A percentile compares a stretch with the other conserved stretches of the same genome.
phyloP scores from a whole-genome alignment of 2,113 vertebrate genomes.

The Caretta caretta region DNA sequence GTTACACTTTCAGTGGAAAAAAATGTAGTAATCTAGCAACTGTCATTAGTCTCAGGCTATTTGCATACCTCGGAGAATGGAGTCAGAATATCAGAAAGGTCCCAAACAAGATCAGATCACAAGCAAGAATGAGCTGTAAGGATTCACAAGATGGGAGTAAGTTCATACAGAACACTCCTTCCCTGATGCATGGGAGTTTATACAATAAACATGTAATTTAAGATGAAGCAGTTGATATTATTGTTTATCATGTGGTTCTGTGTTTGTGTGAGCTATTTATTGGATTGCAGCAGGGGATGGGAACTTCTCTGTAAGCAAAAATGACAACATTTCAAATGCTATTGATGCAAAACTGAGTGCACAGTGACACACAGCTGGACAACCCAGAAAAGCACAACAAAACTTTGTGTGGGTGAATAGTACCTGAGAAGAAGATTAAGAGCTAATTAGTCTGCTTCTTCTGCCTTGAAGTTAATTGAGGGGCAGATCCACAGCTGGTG shows the following conservation, averaged over 20 bases:
- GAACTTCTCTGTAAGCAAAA: background rate
- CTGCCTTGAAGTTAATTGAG: background rate
- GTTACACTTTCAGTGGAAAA: background rate
- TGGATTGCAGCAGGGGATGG: background rate
- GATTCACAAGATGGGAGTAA: background rate
- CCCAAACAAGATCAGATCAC: fast-evolving
- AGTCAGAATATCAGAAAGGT: background rate
- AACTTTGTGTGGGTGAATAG: background rate
- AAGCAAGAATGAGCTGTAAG: background rate
- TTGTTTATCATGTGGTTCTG: background rate
- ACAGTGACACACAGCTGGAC: background rate
- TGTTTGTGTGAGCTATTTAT: background rate
- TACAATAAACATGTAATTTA: background rate
- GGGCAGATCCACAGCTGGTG: conserved; percentile 1
- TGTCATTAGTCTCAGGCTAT: background rate
- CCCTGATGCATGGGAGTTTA: fast-evolving
- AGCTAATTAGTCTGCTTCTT: background rate
- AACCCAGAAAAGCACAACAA: background rate
- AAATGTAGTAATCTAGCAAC: background rate
- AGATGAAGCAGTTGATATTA: background rate
- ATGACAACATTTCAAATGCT: background rate
- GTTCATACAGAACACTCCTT: background rate
- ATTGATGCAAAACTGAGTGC: background rate
- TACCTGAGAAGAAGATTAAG: background rate
- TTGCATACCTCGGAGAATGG: background rate